phyloP scores from a whole-genome alignment of 1,140 invertebrate genomes.

The Drosophila oshimai region DNA sequence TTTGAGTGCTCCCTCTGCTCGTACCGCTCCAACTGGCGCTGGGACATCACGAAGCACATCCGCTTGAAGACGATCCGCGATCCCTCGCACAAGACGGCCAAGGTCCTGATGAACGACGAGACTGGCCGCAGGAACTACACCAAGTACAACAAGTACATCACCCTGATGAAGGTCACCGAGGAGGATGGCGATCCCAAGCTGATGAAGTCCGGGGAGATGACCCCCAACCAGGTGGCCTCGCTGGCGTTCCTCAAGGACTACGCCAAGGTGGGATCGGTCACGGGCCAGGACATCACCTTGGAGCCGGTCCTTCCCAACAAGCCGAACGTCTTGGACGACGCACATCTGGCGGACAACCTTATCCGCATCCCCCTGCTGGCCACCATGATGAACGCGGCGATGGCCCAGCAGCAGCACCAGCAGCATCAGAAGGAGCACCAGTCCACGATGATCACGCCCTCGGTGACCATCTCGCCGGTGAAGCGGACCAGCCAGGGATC shows the following conservation, averaged over 20 bases:
- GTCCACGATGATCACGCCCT: constrained; percentile 71
- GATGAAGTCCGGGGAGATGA: constrained; percentile 82
- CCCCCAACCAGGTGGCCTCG: constrained; percentile 80
- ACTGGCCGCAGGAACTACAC: constrained; percentile 95
- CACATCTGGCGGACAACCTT: constrained; percentile 66
- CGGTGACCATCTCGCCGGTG: constrained; percentile 83
- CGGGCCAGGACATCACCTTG: constrained; percentile 66
- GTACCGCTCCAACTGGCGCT: constrained; percentile 96
- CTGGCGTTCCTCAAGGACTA: constrained; percentile 79
- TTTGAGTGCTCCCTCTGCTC: constrained; percentile 97
- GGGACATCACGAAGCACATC: constrained; percentile 98
- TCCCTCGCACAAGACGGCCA: constrained; percentile 89
- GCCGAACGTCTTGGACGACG: constrained; percentile 51
- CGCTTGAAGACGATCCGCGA: constrained; percentile 93
- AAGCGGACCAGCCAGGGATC: constrained; percentile 41
- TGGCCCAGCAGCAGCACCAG: constrained; percentile 64
- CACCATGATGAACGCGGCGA: constrained; percentile 80
- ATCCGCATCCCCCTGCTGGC: constrained; percentile 68
- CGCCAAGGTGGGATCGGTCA: constrained; percentile 48
- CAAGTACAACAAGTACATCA: constrained; percentile 94
- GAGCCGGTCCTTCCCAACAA: constrained; percentile 62
- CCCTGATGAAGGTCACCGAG: constrained; percentile 85
- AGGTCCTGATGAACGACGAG: constrained; percentile 95
- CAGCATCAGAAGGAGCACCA: constrained; percentile 58
- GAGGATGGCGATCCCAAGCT: constrained; percentile 82